Evolutionary conservation across 2,888 invertebrate genomes (phyloP), one percentile per base, ranked within the genome.

Genomic region (Athripsodes cinereus): DNA sequence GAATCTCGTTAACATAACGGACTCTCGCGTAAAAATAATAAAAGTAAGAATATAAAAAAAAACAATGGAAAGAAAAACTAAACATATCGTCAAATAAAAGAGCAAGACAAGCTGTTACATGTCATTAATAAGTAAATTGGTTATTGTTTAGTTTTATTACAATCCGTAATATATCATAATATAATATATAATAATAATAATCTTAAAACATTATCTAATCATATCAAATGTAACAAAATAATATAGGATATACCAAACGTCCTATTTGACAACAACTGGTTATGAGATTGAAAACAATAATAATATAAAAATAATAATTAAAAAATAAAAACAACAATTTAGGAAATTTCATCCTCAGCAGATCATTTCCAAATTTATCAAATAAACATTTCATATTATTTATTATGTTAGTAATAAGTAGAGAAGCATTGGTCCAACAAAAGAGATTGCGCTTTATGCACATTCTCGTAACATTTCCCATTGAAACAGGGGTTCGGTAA

Each of bases 391-490:
- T 53, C 54, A 59, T 58, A 53, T 44, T 11, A 34, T 50, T 55
- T 40, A 40, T 40, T 8, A 47, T 54, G 53, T 54, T 58, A 59
- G 51, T 56, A 52, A 55, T 51, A 52, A 34, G 44, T 53, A 58
- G 56, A 22, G 44, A 50, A 58, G 56, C 55, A 63, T 63, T 63
- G 63, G 63, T 63, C 63, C 63, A 61, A 63, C 59, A 63, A 51
- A 56, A 34, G 56, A 57, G 61, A 57, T 40, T 52, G 60, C 46
- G 35, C 22, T 22, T 34, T 13, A 26, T 44, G 44, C 44, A 22
- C 40, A 52, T 13, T 22, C 50, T n/a, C 51, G 19, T 49, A 56
- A 44, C 46, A 50, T 55, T 5, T 44, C 52, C 56, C 56, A 16
- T 10, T 52, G 31, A 20, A 52, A 22, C 34, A 34, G 40, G 40